These are phyloP conservation scores for Illadopsis cleaveri DNA, from an alignment of 2,113 vertebrate genomes.

Conservation along the genomic window DNA sequence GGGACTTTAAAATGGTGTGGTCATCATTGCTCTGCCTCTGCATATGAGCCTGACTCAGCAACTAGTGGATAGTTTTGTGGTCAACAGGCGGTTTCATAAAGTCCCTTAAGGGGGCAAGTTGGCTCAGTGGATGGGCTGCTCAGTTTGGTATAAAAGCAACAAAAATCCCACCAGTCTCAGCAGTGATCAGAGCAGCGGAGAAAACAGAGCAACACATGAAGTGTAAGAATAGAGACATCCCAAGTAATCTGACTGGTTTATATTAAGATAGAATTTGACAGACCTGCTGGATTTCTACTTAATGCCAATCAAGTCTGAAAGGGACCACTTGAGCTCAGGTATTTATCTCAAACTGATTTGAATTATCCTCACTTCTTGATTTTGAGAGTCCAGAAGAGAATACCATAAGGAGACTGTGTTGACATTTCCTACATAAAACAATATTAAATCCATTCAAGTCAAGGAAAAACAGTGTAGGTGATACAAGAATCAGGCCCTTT, in stretches of 20 bases:
- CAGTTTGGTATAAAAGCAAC: slow-evolving; percentile 62
- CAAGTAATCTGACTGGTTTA: slow-evolving; percentile 8
- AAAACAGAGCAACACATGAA: slow-evolving; percentile 14
- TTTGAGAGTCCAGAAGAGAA: slow-evolving; percentile 18
- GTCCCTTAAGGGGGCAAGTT: slow-evolving; percentile 58
- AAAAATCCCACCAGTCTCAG: background rate
- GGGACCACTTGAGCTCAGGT: background rate
- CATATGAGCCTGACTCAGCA: background rate
- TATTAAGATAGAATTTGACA: slow-evolving; percentile 21
- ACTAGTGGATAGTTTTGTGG: slow-evolving; percentile 60
- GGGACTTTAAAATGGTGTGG: background rate
- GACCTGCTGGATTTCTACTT: slow-evolving; percentile 24
- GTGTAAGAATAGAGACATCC: background rate
- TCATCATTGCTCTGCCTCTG: slow-evolving; percentile 19
- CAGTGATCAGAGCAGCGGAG: slow-evolving; percentile 17
- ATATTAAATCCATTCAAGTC: background rate
- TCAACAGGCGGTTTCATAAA: slow-evolving; percentile 63
- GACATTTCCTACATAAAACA: background rate
- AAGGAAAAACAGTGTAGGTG: background rate
- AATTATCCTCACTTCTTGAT: slow-evolving; percentile 29
- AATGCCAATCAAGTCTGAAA: slow-evolving; percentile 22
- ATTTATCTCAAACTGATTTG: slow-evolving; percentile 12
- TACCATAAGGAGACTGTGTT: background rate
- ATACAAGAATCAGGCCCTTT: background rate
- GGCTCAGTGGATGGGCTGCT: background rate